phyloP scores from a whole-genome alignment of 2,888 invertebrate genomes.

The Lasioglossum pauxillum region DNA sequence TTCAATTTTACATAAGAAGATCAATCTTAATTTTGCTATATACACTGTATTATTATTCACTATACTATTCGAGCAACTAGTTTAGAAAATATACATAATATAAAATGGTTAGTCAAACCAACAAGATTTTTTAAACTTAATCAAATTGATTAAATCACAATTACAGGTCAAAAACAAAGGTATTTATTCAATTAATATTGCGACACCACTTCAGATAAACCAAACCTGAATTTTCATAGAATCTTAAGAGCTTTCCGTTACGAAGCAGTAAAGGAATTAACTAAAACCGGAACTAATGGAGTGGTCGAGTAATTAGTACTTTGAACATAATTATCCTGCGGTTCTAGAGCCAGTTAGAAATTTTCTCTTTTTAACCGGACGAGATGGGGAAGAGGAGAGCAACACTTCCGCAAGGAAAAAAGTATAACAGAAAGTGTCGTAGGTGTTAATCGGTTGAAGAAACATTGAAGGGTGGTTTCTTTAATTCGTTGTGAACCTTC shows the following conservation, averaged over 20 bases:
- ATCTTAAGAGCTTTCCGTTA: neutral
- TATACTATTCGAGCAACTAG: neutral
- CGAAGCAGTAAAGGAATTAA: neutral
- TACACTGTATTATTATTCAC: neutral
- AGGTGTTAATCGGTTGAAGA: conserved; percentile 30
- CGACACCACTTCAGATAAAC: neutral
- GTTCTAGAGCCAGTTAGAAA: neutral
- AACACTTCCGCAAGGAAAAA: neutral
- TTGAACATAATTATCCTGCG: conserved; percentile 8
- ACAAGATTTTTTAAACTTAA: too few species aligned
- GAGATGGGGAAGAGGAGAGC: neutral
- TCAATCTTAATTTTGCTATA: neutral
- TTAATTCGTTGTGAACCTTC: conserved; percentile 14
- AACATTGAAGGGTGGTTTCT: conserved; percentile 4
- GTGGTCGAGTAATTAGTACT: conserved; percentile 9
- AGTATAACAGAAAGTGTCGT: neutral
- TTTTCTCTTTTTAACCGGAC: neutral
- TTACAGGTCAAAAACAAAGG: neutral
- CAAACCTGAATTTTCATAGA: conserved; percentile 4
- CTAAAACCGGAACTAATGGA: conserved; percentile 1
- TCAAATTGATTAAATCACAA: neutral
- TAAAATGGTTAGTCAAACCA: neutral
- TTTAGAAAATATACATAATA: neutral
- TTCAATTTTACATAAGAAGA: neutral
- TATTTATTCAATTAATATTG: neutral